Percentiles rank a stretch among this genome's conserved stretches.
Evolutionary conservation across 1,140 invertebrate genomes (phyloP).

Genomic region (Hyles euphorbiae): DNA sequence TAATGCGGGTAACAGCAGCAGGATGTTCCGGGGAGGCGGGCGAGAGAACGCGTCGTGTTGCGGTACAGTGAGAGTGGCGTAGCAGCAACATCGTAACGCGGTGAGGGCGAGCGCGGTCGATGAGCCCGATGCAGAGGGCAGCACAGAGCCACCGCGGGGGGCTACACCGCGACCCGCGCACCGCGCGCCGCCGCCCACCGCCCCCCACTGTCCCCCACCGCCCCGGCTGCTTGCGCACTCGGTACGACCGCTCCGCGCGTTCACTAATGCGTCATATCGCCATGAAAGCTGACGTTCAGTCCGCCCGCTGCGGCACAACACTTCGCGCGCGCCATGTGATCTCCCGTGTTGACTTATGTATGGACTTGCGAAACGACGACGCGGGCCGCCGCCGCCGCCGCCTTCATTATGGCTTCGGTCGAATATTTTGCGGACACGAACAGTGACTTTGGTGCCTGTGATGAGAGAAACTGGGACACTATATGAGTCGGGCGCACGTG

Average conservation of each 20-base stretch:
- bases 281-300: slow-evolving; percentile 47
- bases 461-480: slow-evolving; percentile 31
- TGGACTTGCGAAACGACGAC: slow-evolving; percentile 13
- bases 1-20: too few relatives aligned
- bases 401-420: slow-evolving; percentile 18
- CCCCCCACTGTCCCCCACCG: slow-evolving; percentile 38
- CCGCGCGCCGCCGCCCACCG: slow-evolving; percentile 28
- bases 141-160: slow-evolving; percentile 51
- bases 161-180: slow-evolving; percentile 33
- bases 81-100: slow-evolving; percentile 38
- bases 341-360: slow-evolving; percentile 58
- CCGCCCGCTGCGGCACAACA: slow-evolving; percentile 27
- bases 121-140: slow-evolving; percentile 69
- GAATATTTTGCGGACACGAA: slow-evolving; percentile 21
- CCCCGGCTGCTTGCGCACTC: slow-evolving; percentile 57
- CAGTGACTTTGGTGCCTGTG: slow-evolving; percentile 54
- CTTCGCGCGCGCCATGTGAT: slow-evolving; percentile 68
- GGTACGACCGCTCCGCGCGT: slow-evolving; percentile 61
- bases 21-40: slow-evolving; percentile 2
- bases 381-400: neutral
- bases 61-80: slow-evolving; percentile 48
- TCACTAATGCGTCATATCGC: slow-evolving; percentile 72
- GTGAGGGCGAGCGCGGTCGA: slow-evolving; percentile 66
- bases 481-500: slow-evolving; percentile 57
- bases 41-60: slow-evolving; percentile 29